phyloP scores from a whole-genome alignment of 2,113 vertebrate genomes.

The Antigone vipio region DNA sequence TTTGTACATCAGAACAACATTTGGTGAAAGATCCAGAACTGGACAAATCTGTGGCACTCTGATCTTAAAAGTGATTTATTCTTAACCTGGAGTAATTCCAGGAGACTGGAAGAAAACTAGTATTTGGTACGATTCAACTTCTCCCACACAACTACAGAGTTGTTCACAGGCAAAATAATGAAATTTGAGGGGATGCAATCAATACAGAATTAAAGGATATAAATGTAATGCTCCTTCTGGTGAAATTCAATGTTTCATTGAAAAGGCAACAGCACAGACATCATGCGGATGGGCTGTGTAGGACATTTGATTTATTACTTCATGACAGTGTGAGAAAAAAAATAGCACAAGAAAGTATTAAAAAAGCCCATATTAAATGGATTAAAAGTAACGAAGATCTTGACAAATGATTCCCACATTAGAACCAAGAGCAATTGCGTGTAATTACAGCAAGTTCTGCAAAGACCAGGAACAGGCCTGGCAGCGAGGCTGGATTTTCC shows the following conservation, averaged over 20 bases:
- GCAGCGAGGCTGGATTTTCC: neutral
- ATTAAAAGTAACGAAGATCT: neutral
- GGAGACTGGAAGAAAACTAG: neutral
- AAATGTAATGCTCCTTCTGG: neutral
- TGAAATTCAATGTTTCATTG: neutral
- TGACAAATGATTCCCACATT: neutral
- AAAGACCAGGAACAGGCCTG: neutral
- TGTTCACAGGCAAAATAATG: neutral
- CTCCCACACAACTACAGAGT: neutral
- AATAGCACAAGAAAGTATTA: neutral
- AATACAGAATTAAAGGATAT: neutral
- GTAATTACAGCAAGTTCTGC: neutral
- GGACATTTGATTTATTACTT: neutral
- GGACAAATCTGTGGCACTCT: neutral
- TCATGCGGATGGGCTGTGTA: neutral
- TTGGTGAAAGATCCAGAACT: neutral
- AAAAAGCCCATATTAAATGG: neutral
- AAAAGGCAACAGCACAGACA: neutral
- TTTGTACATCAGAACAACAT: neutral
- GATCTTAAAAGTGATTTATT: neutral
- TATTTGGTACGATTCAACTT: neutral
- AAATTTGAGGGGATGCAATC: neutral
- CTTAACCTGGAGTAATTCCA: neutral
- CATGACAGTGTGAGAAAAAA: neutral
- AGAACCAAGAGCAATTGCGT: neutral